Conservation (phyloP, 2,888 invertebrate species). For the Biston stratarius region DNA sequence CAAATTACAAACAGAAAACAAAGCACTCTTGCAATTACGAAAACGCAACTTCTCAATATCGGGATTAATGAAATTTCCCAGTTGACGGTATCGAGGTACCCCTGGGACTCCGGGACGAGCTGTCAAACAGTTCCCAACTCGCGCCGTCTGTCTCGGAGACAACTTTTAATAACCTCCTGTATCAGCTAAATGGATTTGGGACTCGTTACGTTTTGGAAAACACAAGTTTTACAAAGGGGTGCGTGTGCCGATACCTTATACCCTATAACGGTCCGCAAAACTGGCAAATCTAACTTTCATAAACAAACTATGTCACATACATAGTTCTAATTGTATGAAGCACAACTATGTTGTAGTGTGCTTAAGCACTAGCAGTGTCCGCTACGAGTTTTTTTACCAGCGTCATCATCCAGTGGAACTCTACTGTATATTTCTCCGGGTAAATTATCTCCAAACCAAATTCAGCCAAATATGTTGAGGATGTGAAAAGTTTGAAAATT, state of each 20-base stretch:
- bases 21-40: constrained; percentile 41
- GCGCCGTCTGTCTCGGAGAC: constrained; percentile 73
- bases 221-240: constrained; percentile 48
- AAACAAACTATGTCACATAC: too few relatives aligned
- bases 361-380: too few relatives aligned
- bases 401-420: too few relatives aligned
- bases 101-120: constrained; percentile 60
- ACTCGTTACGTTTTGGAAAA: constrained; percentile 61
- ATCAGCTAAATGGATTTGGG: constrained; percentile 81
- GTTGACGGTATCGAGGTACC: constrained; percentile 75
- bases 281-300: too few relatives aligned
- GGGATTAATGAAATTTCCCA: constrained; percentile 80
- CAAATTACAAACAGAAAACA: constrained; percentile 36
- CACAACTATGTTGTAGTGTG: too few relatives aligned
- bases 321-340: too few relatives aligned
- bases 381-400: too few relatives aligned
- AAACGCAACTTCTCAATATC: constrained; percentile 65
- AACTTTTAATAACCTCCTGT: constrained; percentile 84
- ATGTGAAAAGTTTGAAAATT: too few relatives aligned
- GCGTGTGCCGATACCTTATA: constrained; percentile 20
- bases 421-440: too few relatives aligned
- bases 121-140: constrained; percentile 78
- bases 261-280: background rate
- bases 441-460: too few relatives aligned
- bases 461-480: too few relatives aligned